phyloP scores from a whole-genome alignment of 1,140 invertebrate species.

The Drosophila subobscura region DNA sequence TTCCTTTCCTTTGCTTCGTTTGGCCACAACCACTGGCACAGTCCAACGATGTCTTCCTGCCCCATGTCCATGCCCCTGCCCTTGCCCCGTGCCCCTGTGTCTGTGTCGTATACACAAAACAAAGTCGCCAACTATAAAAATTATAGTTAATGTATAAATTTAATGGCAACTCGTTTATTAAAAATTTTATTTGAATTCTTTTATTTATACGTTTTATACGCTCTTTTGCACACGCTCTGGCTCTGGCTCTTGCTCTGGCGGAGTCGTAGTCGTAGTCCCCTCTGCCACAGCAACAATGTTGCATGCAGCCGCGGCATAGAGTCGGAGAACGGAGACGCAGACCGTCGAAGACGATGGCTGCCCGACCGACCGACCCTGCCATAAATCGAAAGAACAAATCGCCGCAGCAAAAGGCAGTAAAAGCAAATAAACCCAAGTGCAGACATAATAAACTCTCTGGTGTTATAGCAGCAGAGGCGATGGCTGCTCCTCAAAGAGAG shows the following conservation, averaged over 20 bases:
- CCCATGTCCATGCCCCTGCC: background rate
- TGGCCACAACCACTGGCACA: slow-evolving; percentile 27
- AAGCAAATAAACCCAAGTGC: slow-evolving; percentile 81
- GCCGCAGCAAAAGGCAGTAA: slow-evolving; percentile 79
- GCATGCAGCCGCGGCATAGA: slow-evolving; percentile 48
- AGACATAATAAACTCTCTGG: slow-evolving; percentile 81
- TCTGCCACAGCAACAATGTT: slow-evolving; percentile 63
- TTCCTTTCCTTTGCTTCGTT: slow-evolving; percentile 10
- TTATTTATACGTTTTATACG: slow-evolving; percentile 82
- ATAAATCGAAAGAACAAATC: slow-evolving; percentile 83
- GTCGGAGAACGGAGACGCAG: slow-evolving; percentile 21
- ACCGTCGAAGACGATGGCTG: slow-evolving; percentile 36
- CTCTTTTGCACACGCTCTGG: slow-evolving; percentile 70
- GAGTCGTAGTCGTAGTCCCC: slow-evolving; percentile 19
- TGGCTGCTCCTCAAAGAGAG: background rate
- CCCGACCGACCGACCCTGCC: slow-evolving; percentile 12
- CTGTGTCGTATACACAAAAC: slow-evolving; percentile 75
- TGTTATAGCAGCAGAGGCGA: slow-evolving; percentile 50
- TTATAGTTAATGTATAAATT: slow-evolving; percentile 84
- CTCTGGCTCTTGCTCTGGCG: slow-evolving; percentile 15
- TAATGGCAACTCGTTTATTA: slow-evolving; percentile 83
- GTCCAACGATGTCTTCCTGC: slow-evolving; percentile 31
- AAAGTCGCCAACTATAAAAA: slow-evolving; percentile 83
- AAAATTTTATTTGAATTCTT: slow-evolving; percentile 83
- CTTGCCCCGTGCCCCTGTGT: background rate